Conservation (phyloP, 2,797 vertebrate species). For the Acanthiza pusilla region DNA sequence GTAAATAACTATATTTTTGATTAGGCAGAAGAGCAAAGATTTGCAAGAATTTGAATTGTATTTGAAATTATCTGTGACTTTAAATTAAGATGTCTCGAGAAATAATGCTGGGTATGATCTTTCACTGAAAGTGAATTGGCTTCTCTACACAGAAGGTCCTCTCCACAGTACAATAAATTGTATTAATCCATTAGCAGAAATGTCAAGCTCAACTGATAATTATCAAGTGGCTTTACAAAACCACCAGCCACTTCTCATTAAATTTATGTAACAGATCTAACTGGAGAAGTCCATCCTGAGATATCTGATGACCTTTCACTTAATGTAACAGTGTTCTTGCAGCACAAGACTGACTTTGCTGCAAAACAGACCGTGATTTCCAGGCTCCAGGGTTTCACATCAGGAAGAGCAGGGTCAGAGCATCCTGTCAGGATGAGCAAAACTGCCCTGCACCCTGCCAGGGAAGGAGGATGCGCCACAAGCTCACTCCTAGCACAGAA, state of each 20-base stretch:
- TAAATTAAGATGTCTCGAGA: constrained; percentile 14
- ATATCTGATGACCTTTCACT: neutral
- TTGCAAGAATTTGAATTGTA: neutral
- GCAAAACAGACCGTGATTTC: neutral
- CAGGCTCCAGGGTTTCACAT: neutral
- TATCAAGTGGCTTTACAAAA: constrained; percentile 36
- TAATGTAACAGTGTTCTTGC: neutral
- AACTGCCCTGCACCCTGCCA: neutral
- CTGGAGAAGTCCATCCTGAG: constrained; percentile 4
- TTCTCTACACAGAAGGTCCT: constrained; percentile 6
- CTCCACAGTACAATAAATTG: constrained; percentile 14
- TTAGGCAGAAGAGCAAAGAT: neutral
- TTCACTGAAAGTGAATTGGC: constrained; percentile 3
- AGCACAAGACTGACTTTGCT: neutral
- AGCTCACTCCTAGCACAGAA: neutral
- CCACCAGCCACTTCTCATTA: constrained; percentile 21
- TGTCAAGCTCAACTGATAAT: constrained; percentile 44
- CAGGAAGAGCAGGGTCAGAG: neutral
- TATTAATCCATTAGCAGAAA: constrained; percentile 39
- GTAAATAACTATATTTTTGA: constrained; percentile 16
- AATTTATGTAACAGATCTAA: constrained; percentile 30
- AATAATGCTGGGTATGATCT: constrained; percentile 1
- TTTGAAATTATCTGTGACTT: constrained; percentile 14
- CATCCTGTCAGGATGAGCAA: neutral
- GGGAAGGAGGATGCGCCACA: neutral